Evolutionary conservation across 2,797 vertebrate genomes (phyloP), one percentile per base, ranked within the genome.

Genomic region (Coluber constrictor): DNA sequence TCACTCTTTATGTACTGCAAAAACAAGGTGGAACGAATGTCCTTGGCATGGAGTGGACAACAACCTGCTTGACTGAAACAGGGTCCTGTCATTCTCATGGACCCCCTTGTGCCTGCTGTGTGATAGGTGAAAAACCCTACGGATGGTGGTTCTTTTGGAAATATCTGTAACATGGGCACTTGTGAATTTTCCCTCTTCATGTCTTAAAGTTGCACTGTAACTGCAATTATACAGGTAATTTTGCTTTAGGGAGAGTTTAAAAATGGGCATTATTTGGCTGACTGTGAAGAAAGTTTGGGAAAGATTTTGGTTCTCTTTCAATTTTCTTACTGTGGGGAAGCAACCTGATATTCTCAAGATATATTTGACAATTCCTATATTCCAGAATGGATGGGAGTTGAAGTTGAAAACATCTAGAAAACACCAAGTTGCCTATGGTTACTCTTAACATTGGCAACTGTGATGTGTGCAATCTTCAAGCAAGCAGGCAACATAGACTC

Each of bases 131-230:
- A 59, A 90, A 86, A 87, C 86, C 92, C 47, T 93, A 25, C 11
- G 4, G 43, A 90, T 57, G 94, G 23, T 54, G 93, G 87, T 87
- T 88, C 92, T 56, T 93, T 90, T 70, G 93, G n/a, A 63, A 94
- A 32, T 23, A 90, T 95, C 94, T 88, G 13, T 90, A 8, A 93
- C 94, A 54, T 55, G 63, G 43, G 29, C 86, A 60, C n/a, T 47
- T 91, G n/a, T 59, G 66, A 56, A 29, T 95, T 96, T 90, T 90
- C 94, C 96, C 87, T 92, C 93, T 79, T 93, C 87, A 94, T 87
- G 87, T 91, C 92, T 94, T 96, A 43, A 89, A 92, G 56, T 91
- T 94, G 57, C 61, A 74, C 51, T 43, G n/a, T 92, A 94, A 95
- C 95, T 94, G 59, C 70, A 83, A n/a, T 90, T 87, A 16, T 47